These are phyloP conservation scores for Lichenostomus cassidix DNA, from an alignment of 2,113 vertebrate species.

Conservation along the genomic window DNA sequence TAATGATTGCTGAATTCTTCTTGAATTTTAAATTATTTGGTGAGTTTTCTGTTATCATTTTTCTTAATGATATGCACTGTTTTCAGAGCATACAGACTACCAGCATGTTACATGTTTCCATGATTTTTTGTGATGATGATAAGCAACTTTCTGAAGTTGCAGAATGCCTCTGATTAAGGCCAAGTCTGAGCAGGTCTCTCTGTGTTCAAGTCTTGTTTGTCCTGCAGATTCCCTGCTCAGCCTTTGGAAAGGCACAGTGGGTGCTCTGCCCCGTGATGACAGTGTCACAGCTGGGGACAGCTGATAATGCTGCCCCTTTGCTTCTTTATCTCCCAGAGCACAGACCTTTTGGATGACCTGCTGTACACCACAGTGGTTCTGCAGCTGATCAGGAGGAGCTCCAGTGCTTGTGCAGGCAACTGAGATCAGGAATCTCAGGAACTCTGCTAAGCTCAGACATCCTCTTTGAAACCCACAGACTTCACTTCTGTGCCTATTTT, in stretches of 20 bases:
- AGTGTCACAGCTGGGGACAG: background rate
- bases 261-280: rapidly evolving
- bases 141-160: background rate
- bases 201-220: background rate
- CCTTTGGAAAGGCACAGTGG: background rate
- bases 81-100: background rate
- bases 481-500: background rate
- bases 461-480: background rate
- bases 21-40: background rate
- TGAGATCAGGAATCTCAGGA: background rate
- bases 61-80: background rate
- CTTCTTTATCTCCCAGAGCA: background rate
- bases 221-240: background rate
- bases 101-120: background rate
- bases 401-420: background rate
- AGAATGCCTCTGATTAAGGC: background rate
- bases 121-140: background rate
- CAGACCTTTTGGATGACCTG: background rate
- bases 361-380: background rate
- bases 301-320: background rate
- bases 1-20: background rate
- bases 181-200: background rate
- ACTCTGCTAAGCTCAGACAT: background rate
- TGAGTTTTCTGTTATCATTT: background rate
- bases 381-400: background rate